Evolutionary conservation across 2,888 invertebrate genomes (phyloP).

Genomic region (Eupithecia abbreviata): DNA sequence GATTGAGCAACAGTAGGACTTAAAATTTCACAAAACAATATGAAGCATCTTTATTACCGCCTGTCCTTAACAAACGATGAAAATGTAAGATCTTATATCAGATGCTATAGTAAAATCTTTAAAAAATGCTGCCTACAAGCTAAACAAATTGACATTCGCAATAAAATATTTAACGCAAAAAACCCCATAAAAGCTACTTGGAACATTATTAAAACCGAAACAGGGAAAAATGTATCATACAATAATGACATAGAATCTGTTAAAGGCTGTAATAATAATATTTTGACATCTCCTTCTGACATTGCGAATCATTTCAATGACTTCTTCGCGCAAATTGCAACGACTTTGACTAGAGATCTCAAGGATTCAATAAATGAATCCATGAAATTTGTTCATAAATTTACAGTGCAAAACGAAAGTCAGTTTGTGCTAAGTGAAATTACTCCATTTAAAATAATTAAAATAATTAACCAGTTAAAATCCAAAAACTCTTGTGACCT

Average conservation of each 20-base stretch:
- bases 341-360: no score
- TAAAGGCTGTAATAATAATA: not conserved
- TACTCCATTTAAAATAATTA: no score
- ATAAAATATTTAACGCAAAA: not conserved
- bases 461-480: no score
- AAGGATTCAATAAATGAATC: no score
- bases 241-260: not conserved
- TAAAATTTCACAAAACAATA: not conserved
- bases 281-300: not conserved
- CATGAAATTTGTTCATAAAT: no score
- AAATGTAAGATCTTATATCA: not conserved
- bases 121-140: not conserved
- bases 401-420: no score
- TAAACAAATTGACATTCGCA: not conserved
- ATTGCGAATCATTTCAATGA: no score
- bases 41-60: not conserved
- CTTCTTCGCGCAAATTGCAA: no score
- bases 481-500: no score
- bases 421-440: no score
- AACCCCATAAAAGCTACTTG: not conserved
- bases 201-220: not conserved
- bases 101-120: not conserved
- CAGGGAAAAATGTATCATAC: not conserved
- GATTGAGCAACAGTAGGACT: not conserved
- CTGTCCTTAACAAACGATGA: not conserved